These are phyloP conservation scores for Sphenopsis melanotis DNA, from an alignment of 2,797 vertebrate species.

Conservation along the genomic window DNA sequence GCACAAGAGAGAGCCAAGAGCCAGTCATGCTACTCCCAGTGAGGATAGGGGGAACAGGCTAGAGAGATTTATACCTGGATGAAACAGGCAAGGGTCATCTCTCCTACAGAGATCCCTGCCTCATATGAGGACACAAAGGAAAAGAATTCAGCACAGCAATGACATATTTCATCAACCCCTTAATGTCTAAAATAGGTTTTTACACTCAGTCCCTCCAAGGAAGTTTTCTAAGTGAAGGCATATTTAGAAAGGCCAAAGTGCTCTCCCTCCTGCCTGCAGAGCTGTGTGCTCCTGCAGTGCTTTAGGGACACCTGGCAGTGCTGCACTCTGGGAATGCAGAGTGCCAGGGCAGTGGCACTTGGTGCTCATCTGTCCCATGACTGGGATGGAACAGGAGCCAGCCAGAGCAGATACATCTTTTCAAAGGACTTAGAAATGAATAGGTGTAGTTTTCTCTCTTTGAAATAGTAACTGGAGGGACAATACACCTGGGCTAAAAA, in stretches of 20 bases:
- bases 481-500: background rate
- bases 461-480: background rate
- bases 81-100: background rate
- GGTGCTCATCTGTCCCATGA: background rate
- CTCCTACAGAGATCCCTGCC: background rate
- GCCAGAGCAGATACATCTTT: background rate
- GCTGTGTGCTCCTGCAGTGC: background rate
- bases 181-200: background rate
- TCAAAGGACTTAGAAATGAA: background rate
- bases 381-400: background rate
- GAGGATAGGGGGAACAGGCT: background rate
- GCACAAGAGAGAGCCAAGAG: background rate
- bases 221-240: background rate
- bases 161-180: background rate
- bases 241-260: background rate
- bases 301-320: background rate
- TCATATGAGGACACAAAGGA: background rate
- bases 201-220: background rate
- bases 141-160: background rate
- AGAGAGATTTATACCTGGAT: background rate
- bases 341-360: background rate
- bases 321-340: background rate
- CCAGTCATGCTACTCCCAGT: rapidly evolving
- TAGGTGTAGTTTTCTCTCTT: background rate
- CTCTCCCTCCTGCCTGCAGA: background rate